Conservation (phyloP, 2,797 vertebrate genomes). For the Hydrocynus forskahlii region DNA sequence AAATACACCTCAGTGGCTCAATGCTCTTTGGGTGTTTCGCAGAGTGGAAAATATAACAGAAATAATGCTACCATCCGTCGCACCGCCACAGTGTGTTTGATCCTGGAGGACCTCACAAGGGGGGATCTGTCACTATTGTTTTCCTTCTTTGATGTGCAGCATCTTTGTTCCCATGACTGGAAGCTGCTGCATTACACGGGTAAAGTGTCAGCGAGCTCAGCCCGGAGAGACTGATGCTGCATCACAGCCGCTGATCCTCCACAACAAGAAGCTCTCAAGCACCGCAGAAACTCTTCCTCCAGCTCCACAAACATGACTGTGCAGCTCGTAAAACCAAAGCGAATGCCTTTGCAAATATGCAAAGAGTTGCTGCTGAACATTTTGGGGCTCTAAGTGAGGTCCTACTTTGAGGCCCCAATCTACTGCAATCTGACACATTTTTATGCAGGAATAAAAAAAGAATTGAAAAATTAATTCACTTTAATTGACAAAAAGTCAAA, state of each 20-base stretch:
- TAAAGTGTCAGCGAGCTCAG: conserved; percentile 22
- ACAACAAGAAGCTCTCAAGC: conserved; percentile 12
- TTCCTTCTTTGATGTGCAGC: conserved; percentile 50
- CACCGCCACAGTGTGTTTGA: conserved; percentile 35
- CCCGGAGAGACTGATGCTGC: conserved; percentile 40
- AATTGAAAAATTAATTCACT: too few relatives aligned
- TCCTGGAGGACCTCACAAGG: conserved; percentile 39
- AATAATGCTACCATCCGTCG: conserved; percentile 31
- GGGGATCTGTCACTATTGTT: conserved; percentile 47
- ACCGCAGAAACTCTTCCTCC: background rate
- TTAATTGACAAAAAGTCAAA: too few relatives aligned
- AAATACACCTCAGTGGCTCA: conserved; percentile 22
- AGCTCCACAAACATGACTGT: conserved; percentile 4
- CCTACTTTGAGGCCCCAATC: too few relatives aligned
- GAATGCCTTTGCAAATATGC: background rate
- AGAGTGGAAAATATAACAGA: conserved; percentile 35
- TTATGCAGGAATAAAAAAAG: too few relatives aligned
- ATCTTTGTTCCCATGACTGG: conserved; percentile 48
- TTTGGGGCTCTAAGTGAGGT: background rate
- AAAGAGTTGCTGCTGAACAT: background rate
- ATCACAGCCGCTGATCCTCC: conserved; percentile 32
- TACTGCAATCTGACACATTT: background rate
- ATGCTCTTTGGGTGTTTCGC: conserved; percentile 32
- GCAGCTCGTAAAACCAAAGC: background rate
- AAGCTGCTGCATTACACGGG: conserved; percentile 34